Evolutionary conservation across 2,113 vertebrate species (phyloP), one percentile per base, ranked within the genome.

Genomic region (Hemichromis elongatus): DNA sequence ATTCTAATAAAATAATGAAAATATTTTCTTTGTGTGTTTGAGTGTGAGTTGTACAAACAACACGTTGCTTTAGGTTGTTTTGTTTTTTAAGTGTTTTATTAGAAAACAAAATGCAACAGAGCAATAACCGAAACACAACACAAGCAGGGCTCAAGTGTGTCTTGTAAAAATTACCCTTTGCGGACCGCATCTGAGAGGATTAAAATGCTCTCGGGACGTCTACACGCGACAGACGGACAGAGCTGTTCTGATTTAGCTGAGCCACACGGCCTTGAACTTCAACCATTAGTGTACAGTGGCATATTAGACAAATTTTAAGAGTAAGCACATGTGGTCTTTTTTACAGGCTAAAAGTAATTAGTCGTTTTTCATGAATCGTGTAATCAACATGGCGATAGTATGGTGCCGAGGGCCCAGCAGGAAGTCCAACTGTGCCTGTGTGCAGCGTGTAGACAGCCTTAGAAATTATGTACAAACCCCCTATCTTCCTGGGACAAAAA

Each of bases 181-280:
- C 95, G 95, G 96, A 96, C 95, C 95, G 94, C 96, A 96, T 97
- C 83, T 88, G 95, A 92, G 95, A 96, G 91, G 94, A 97, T 97
- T 97, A 97, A 97, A 99, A 98, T 96, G 96, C 97, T 97, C 97
- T 96, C 94, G 95, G 95, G 96, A 96, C 93, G 81, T 91, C 88
- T 82, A 92, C 92, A 90, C 87, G 79, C 45, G 26, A 77, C 61
- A n/a, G 59, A 53, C 19, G 6, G 78, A 84, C 42, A 63, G 82
- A 89, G 33, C 19, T 77, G 61, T 45, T 47, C 30, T n/a, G 42
- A 37, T 40, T 53, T 3, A 10, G 8, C 19, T 68, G 21, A 56
- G n/a, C 47, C 21, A 63, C 47, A 37, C 40, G 1, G 14, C 7
- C 9, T 5, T 68, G 10, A 70, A 84, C 40, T 53, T 77, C 16